Base-by-base conservation (phyloP, 2,113 vertebrate species). In the Bombycilla garrulus region DNA sequence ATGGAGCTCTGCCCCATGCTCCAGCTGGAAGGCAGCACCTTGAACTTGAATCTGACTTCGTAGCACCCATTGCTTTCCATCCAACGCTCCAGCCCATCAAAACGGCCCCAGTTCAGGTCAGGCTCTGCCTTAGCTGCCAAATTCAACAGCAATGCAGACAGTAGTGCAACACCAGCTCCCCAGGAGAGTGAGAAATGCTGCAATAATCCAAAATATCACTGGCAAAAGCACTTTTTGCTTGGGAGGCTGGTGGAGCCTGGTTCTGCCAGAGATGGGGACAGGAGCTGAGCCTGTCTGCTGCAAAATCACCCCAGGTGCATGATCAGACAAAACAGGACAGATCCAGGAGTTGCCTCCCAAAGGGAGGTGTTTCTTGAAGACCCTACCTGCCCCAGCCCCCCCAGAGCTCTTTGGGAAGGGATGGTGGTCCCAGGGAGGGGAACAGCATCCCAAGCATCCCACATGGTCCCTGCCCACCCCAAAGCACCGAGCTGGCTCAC, bases 231-330 rank as follows among this genome's bases (percentile, higher is more conserved):
- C 26, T 64, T 72, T 85, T 45, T 91, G 35, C 42, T 40, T 19
- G 9, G 2, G 50, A 29, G 62, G 24, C 48, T 65, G 45, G 62
- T 8, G 65, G 11, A 76, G 31, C 4, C 42, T 18, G 42, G 38
- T 33, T 69, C 54, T 84, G 67, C 31, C 26, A 9, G 29, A 5
- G 13, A 26, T 7, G 24, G 61, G 60, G 53, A 11, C 6, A 6
- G 2, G 13, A 67, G 36, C 40, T 6, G 64, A 90, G 81, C 44
- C 65, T 7, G 1, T 20, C 77, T 51, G 36, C 87, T 54, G 38
- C 0, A 0, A 45, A 81, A 67, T 44, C 38, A 1, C 17, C 48
- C 62, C 42, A 0, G 0, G 23, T 0, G 6, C 0, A 0, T 9
- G 29, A 15, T 18, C 33, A 66, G 29, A 62, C 79, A 60, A 29